phyloP scores from a whole-genome alignment of 1,140 invertebrate genomes.

The Kradibia gibbosae region DNA sequence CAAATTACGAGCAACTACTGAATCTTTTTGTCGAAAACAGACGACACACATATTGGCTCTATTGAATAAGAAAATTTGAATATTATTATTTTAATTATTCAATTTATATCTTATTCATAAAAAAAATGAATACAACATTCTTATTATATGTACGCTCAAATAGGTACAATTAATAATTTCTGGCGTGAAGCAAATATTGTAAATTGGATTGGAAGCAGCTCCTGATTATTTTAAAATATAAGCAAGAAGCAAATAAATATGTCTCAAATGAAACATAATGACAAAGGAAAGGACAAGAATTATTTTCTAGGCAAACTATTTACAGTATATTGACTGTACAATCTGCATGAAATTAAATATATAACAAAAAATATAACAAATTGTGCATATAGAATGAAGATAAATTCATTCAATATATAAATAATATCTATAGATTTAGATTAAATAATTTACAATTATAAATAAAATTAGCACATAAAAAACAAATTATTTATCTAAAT shows the following conservation, averaged over 20 bases:
- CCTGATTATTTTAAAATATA: not conserved
- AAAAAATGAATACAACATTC: constrained; percentile 3
- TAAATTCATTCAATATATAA: not conserved
- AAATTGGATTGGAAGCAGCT: constrained; percentile 33
- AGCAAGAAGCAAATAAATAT: constrained; percentile 9
- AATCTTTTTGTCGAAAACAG: not conserved
- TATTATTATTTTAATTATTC: constrained; percentile 42
- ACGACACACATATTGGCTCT: not conserved
- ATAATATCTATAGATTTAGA: not conserved
- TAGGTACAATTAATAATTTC: constrained; percentile 34
- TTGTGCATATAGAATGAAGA: not conserved
- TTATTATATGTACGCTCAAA: constrained; percentile 13
- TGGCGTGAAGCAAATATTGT: not conserved
- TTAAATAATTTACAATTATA: too few relatives aligned
- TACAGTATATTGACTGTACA: not conserved
- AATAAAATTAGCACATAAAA: too few relatives aligned
- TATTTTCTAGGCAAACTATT: not conserved
- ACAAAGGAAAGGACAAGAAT: not conserved
- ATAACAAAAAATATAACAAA: not conserved
- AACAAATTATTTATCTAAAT: too few relatives aligned
- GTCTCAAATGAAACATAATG: not conserved
- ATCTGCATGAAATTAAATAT: not conserved
- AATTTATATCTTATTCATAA: constrained; percentile 26
- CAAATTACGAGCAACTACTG: constrained; percentile 13
- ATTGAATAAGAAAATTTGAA: constrained; percentile 19